Evolutionary conservation across 2,888 invertebrate genomes (phyloP).

Genomic region (Notodonta ziczac): DNA sequence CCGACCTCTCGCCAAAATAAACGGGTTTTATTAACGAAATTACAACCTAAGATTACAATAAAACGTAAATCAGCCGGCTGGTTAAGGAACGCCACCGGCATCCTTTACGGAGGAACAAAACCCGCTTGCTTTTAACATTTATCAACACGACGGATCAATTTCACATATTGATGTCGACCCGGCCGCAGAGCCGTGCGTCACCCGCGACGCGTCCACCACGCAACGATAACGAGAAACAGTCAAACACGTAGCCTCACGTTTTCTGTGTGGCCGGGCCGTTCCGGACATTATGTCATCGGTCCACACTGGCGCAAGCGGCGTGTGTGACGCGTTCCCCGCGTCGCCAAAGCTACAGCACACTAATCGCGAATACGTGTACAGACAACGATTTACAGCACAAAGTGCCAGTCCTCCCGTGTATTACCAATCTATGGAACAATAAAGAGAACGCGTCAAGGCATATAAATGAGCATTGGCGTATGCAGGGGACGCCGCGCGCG

Average conservation of each 20-base stretch:
- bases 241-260: slow-evolving; percentile 71
- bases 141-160: slow-evolving; percentile 27
- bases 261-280: slow-evolving; percentile 73
- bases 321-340: slow-evolving; percentile 69
- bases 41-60: not conserved
- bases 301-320: slow-evolving; percentile 69
- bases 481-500: slow-evolving; percentile 73
- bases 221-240: slow-evolving; percentile 56
- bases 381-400: slow-evolving; percentile 83
- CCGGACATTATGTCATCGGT: slow-evolving; percentile 81
- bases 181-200: slow-evolving; percentile 63
- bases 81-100: not conserved
- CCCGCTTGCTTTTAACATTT: slow-evolving; percentile 16
- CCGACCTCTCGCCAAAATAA: not conserved
- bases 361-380: slow-evolving; percentile 81
- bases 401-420: slow-evolving; percentile 83
- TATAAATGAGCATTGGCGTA: slow-evolving; percentile 79
- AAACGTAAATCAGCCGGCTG: not conserved
- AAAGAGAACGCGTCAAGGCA: slow-evolving; percentile 75
- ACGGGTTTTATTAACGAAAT: not conserved
- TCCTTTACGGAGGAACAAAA: not conserved
- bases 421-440: slow-evolving; percentile 84
- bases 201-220: slow-evolving; percentile 52
- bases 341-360: slow-evolving; percentile 65
- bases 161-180: slow-evolving; percentile 26